These are phyloP conservation scores for Pelagia noctiluca DNA, from an alignment of 30 jellyfish, hydroid and myxozoan genomes.

Conservation along the genomic window DNA sequence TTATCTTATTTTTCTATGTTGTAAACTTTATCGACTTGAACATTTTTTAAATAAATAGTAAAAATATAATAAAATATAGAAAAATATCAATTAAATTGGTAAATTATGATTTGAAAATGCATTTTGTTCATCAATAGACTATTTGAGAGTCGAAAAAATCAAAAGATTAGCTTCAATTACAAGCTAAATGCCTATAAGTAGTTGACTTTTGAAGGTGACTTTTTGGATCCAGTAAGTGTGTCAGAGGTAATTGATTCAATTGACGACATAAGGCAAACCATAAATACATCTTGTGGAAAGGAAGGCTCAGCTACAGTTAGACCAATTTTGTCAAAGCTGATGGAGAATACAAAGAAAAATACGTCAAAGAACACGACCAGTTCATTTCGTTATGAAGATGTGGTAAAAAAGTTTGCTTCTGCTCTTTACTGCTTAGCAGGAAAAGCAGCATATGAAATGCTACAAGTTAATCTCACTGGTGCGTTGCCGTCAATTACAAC, in stretches of 20 bases:
- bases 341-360: neutral
- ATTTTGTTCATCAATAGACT: too few relatives aligned
- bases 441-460: too few relatives aligned
- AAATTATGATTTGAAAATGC: too few relatives aligned
- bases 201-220: too few relatives aligned
- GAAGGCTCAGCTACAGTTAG: neutral
- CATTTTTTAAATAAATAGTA: too few relatives aligned
- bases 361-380: neutral
- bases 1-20: too few relatives aligned
- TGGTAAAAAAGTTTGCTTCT: neutral
- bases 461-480: neutral
- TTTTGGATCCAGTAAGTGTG: conserved; percentile 9
- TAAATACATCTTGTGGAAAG: conserved; percentile 4
- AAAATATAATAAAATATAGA: too few relatives aligned
- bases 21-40: too few relatives aligned
- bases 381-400: conserved; percentile 3
- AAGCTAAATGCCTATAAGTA: too few relatives aligned
- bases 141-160: too few relatives aligned
- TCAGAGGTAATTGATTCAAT: neutral
- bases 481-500: conserved; percentile 6
- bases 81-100: too few relatives aligned
- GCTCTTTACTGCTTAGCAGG: conserved; percentile 9
- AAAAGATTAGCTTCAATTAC: too few relatives aligned
- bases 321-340: neutral
- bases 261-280: neutral